phyloP scores from a whole-genome alignment of 2,113 vertebrate species.

The Nannospalax galili region DNA sequence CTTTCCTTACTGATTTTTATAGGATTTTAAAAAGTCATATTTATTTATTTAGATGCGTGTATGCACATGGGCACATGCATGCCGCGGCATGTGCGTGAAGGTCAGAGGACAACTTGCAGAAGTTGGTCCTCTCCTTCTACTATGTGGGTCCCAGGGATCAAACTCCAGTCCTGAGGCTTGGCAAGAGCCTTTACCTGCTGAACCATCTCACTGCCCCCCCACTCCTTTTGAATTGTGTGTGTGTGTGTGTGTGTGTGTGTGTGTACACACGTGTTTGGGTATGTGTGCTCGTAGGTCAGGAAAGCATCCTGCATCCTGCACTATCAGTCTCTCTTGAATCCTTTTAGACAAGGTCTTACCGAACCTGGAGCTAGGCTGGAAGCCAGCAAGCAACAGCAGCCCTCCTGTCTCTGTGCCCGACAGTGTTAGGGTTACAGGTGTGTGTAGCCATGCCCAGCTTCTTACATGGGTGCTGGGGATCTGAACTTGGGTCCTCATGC shows the following conservation, averaged over 20 bases:
- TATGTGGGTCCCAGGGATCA: not conserved
- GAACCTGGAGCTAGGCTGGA: not conserved
- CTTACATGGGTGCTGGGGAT: not conserved
- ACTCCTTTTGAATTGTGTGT: not conserved
- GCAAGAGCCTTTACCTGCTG: not conserved
- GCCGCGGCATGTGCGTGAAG: not conserved
- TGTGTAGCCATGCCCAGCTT: not conserved
- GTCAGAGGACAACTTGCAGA: not conserved
- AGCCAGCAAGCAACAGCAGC: not conserved
- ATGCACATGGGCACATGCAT: too few species aligned
- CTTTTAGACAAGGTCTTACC: not conserved
- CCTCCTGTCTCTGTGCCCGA: too few species aligned
- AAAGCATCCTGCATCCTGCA: rapidly evolving
- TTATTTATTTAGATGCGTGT: not conserved
- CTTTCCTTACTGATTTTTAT: not conserved
- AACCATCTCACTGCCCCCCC: not conserved
- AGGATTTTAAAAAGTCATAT: not conserved
- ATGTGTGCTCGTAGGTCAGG: not conserved
- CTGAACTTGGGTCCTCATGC: not conserved
- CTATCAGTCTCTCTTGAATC: not conserved
- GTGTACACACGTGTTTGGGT: not conserved
- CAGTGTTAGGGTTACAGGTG: not conserved
- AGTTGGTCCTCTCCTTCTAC: not conserved
- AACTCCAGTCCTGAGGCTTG: not conserved
- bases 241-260: not conserved